Evolutionary conservation across 2,888 invertebrate species (phyloP).

Genomic region (Galerucella nymphaeae): DNA sequence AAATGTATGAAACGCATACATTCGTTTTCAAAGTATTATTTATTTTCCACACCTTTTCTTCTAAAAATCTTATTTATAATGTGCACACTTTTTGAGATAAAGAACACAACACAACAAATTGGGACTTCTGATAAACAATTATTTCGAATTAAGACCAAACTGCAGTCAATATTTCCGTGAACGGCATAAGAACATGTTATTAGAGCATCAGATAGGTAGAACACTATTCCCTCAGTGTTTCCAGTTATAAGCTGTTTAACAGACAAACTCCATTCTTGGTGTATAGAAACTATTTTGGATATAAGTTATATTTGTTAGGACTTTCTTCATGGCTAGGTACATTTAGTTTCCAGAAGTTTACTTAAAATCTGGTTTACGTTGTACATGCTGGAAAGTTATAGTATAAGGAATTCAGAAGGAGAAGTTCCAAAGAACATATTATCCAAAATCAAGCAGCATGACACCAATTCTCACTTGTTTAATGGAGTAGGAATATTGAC

Average conservation of each 20-base stretch:
- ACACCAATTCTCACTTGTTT: too few species aligned
- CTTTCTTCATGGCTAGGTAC: conserved; percentile 27
- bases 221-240: background rate
- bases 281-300: conserved; percentile 28
- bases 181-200: background rate
- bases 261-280: conserved; percentile 18
- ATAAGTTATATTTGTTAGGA: conserved; percentile 33
- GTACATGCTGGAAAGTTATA: conserved; percentile 6
- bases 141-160: background rate
- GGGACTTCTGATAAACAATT: background rate
- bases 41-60: too few species aligned
- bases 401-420: background rate
- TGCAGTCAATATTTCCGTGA: conserved; percentile 1
- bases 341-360: conserved; percentile 24
- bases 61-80: too few species aligned
- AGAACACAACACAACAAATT: too few species aligned
- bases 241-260: conserved; percentile 24
- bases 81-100: too few species aligned
- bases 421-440: background rate
- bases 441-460: too few species aligned
- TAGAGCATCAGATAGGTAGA: background rate
- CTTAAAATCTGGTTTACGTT: conserved; percentile 11
- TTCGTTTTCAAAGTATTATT: too few species aligned
- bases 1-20: too few species aligned
- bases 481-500: too few species aligned